Conservation (phyloP, 1,140 invertebrate species). For the Dolichoris vasculosae region DNA sequence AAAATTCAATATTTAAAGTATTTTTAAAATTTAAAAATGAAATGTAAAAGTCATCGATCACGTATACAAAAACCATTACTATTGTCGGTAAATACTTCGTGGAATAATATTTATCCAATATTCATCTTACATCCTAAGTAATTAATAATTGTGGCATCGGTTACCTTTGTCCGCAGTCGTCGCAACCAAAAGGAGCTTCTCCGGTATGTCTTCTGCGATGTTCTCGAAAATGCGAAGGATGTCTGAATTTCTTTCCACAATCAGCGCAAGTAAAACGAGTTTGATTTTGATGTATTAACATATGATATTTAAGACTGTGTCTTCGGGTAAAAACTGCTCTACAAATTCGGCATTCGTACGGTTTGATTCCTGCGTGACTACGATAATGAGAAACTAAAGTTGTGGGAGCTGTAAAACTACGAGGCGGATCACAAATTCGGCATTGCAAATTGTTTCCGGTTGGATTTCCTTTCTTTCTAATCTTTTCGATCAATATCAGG, state of each 20-base stretch:
- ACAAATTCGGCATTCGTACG: conserved; percentile 80
- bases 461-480: conserved; percentile 72
- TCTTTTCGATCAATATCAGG: conserved; percentile 72
- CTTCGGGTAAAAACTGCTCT: conserved; percentile 79
- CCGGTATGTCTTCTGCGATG: conserved; percentile 80
- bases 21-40: too few species aligned
- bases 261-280: conserved; percentile 80
- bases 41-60: too few species aligned
- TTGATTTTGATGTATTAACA: conserved; percentile 81
- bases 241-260: conserved; percentile 80
- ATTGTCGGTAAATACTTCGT: too few species aligned
- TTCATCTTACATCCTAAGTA: conserved; percentile 29
- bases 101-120: too few species aligned
- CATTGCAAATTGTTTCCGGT: conserved; percentile 76
- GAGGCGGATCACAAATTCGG: conserved; percentile 78
- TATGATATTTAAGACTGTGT: conserved; percentile 82
- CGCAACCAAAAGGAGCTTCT: conserved; percentile 80
- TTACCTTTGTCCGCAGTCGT: conserved; percentile 78
- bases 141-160: not conserved
- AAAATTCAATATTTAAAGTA: too few species aligned
- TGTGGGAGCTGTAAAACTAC: conserved; percentile 80
- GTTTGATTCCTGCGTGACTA: conserved; percentile 82
- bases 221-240: conserved; percentile 82
- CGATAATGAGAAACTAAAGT: conserved; percentile 81
- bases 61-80: too few species aligned